phyloP scores from a whole-genome alignment of 2,113 vertebrate genomes.

The Riparia riparia region DNA sequence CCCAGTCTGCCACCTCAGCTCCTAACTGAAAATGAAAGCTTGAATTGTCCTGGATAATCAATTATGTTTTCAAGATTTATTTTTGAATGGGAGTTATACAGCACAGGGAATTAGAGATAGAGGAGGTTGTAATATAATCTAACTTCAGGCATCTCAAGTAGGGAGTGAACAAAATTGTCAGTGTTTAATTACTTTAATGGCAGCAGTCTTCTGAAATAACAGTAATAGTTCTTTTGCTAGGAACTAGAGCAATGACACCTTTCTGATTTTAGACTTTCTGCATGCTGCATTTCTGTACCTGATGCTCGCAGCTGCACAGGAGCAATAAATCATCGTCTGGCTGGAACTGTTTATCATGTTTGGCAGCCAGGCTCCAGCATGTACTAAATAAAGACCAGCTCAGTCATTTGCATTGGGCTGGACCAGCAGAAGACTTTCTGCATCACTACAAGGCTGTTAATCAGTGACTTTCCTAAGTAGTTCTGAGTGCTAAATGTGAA shows the following conservation, averaged over 20 bases:
- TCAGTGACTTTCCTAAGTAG: neutral
- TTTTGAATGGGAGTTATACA: neutral
- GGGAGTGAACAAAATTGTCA: neutral
- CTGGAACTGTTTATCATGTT: neutral
- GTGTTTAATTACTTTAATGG: neutral
- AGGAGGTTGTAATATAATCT: neutral
- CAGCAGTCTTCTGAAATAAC: neutral
- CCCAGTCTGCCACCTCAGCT: neutral
- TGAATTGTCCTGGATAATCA: slow-evolving; percentile 21
- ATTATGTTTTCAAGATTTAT: slow-evolving; percentile 26
- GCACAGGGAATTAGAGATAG: neutral
- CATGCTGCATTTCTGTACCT: neutral
- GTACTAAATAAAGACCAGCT: neutral
- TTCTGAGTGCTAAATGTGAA: neutral
- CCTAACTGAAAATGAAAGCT: slow-evolving; percentile 37
- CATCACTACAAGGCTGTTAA: neutral
- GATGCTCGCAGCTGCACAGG: neutral
- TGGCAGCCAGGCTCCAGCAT: neutral
- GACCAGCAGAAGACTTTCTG: neutral
- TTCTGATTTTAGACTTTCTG: neutral
- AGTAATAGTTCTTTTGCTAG: neutral
- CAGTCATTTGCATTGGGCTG: neutral
- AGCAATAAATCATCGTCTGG: neutral
- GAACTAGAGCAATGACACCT: neutral
- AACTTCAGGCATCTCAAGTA: neutral